Evolutionary conservation across 2,888 invertebrate genomes (phyloP), one percentile per base, ranked within the genome.

Genomic region (Apodemia mormo): DNA sequence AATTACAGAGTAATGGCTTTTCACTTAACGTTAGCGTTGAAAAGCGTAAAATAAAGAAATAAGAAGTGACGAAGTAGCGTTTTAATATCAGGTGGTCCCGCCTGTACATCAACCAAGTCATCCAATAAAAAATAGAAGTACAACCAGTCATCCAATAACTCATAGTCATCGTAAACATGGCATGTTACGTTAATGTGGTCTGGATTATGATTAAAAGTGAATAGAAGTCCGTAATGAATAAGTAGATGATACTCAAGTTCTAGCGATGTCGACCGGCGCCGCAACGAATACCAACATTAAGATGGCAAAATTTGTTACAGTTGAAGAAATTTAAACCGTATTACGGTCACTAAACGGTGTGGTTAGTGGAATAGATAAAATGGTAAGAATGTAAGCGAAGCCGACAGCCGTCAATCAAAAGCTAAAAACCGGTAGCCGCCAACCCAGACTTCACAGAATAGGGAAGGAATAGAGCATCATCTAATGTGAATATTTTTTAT

Each of bases 351-450:
- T 72, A 78, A 82, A 74, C 71, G 77, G 49, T 72, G 68, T 68
- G 2, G 56, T 40, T 66, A 71, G 37, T 43, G 52, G 78, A 72
- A 81, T 70, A 72, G 45, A 70, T 81, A 84, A 81, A 67, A 76
- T 85, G 79, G 89, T 78, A 78, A 73, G 80, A 75, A 78, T 76
- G 85, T 89, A 89, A 89, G 86, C 88, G 86, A 84, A 90, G 90
- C 91, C 90, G 92, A 91, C 92, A 92, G 90, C 89, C 92, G 92
- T 93, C 92, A 92, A 92, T 92, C 92, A 90, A 85, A 84, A 88
- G 89, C 86, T 92, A 90, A 93, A 92, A 92, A 92, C 92, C 92
- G 92, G 92, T 93, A 93, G 92, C 92, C 80, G 86, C 82, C 84
- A 85, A 85, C 83, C 85, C 88, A 87, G 89, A 90, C 86, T 83